A percentile compares a stretch with the other conserved stretches of the same genome.
phyloP scores from a whole-genome alignment of 2,888 invertebrate species.

The Pyrgus malvae region DNA sequence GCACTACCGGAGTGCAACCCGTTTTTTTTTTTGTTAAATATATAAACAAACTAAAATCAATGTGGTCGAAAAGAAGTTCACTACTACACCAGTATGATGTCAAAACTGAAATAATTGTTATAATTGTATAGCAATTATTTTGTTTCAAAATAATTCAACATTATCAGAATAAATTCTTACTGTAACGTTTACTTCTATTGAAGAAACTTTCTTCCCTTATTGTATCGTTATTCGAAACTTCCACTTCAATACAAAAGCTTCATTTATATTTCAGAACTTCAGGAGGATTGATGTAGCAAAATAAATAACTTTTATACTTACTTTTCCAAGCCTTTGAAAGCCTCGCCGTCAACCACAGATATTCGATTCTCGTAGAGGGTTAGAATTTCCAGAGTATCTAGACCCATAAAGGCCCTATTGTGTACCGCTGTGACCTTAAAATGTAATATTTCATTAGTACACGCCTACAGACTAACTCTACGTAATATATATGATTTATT shows the following conservation, averaged over 20 bases:
- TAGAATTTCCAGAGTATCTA: constrained; percentile 92
- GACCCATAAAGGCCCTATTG: constrained; percentile 91
- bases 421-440: constrained; percentile 87
- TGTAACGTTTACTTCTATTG: background rate
- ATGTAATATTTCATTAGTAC: constrained; percentile 23
- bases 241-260: background rate
- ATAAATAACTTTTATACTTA: constrained; percentile 69
- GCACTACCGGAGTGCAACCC: too few relatives aligned
- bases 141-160: too few relatives aligned
- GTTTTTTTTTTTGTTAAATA: too few relatives aligned
- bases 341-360: constrained; percentile 88
- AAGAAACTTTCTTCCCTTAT: background rate
- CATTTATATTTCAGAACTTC: constrained; percentile 6
- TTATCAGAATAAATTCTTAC: too few relatives aligned
- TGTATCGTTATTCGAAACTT: background rate
- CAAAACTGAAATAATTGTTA: too few relatives aligned
- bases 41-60: too few relatives aligned
- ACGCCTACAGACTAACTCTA: constrained; percentile 7
- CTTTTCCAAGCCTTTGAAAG: constrained; percentile 94
- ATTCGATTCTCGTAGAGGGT: constrained; percentile 94
- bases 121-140: too few relatives aligned
- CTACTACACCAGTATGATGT: too few relatives aligned
- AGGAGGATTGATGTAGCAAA: constrained; percentile 1
- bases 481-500: constrained; percentile 16
- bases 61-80: too few relatives aligned